Evolutionary conservation across 1,140 invertebrate species (phyloP).

Genomic region (Zaprionus kolodkinae): DNA sequence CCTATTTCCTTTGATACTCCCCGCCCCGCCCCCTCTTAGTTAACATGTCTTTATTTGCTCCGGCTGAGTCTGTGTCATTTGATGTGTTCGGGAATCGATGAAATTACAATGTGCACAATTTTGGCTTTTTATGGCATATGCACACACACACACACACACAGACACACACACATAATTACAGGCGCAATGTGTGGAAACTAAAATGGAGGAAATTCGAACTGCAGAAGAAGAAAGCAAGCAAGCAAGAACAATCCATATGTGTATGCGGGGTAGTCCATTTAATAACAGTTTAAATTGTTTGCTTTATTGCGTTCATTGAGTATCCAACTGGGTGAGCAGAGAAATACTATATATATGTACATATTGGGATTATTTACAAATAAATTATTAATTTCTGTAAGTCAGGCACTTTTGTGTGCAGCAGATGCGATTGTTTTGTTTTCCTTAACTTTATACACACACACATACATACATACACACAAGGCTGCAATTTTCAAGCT

Average conservation of each 20-base stretch:
- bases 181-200: not conserved
- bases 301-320: not conserved
- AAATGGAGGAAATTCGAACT: not conserved
- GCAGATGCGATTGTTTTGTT: not conserved
- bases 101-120: slow-evolving; percentile 13
- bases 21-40: not conserved
- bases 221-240: not conserved
- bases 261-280: not conserved
- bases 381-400: slow-evolving; percentile 1
- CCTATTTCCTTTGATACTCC: no score
- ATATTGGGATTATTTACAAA: not conserved
- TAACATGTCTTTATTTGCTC: not conserved
- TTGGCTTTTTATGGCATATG: not conserved
- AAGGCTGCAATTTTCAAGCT: no score
- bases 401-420: no score
- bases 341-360: no score
- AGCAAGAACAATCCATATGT: not conserved
- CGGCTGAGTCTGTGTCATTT: slow-evolving; percentile 9
- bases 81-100: not conserved
- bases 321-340: no score
- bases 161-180: not conserved
- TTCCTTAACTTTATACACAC: no score
- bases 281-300: not conserved
- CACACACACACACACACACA: not conserved
- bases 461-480: no score